Conservation (phyloP, 2,797 vertebrate species). For the Pteronotus mesoamericanus region DNA sequence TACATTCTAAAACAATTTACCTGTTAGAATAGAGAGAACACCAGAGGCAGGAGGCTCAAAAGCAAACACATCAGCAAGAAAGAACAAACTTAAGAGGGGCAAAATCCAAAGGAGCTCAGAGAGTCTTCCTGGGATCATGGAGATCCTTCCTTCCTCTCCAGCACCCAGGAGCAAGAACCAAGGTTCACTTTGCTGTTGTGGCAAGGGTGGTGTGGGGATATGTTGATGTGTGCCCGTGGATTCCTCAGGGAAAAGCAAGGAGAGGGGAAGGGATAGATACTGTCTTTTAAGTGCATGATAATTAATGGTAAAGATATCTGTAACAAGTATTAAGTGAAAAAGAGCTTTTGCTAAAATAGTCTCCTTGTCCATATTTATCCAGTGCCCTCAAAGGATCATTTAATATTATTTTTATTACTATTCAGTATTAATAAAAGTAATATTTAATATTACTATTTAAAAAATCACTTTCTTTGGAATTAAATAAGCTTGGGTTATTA, state of each 20-base stretch:
- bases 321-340: background rate
- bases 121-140: background rate
- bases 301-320: background rate
- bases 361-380: background rate
- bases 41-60: background rate
- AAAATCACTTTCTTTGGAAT: background rate
- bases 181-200: background rate
- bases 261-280: background rate
- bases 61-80: background rate
- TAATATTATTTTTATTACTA: background rate
- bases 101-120: background rate
- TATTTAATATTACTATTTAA: background rate
- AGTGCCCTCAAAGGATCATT: background rate
- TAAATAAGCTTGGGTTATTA: background rate
- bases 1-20: background rate
- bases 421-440: background rate
- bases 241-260: background rate
- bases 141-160: background rate
- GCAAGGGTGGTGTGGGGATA: background rate
- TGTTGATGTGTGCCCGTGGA: background rate
- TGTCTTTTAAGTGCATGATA: background rate
- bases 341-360: background rate
- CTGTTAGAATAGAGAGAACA: background rate
- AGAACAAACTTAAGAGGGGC: background rate
- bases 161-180: background rate